Conservation (phyloP, 2,113 vertebrate species). For the Nanorana parkeri region DNA sequence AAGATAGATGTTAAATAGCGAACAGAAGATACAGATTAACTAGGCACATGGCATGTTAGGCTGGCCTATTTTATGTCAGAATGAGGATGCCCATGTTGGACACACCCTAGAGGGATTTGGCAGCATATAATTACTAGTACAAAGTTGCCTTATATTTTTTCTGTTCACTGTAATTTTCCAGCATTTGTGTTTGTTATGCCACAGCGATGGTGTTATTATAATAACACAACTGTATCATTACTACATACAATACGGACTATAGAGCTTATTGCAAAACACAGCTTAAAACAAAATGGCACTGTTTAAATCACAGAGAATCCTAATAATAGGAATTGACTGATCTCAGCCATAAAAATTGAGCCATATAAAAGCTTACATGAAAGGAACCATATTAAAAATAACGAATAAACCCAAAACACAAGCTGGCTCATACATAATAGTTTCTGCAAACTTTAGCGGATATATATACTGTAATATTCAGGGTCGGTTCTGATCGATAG, state of each 20-base stretch:
- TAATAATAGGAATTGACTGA: neutral
- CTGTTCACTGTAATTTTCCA: neutral
- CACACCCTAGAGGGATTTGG: constrained; percentile 20
- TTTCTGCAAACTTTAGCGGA: too few species aligned
- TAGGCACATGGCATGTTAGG: too few species aligned
- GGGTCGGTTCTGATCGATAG: too few species aligned
- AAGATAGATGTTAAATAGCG: too few species aligned
- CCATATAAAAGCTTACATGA: too few species aligned
- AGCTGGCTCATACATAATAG: too few species aligned
- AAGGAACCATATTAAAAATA: too few species aligned
- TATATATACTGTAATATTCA: too few species aligned
- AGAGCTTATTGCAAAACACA: neutral
- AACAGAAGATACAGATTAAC: too few species aligned
- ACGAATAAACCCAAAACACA: too few species aligned
- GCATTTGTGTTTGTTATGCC: constrained; percentile 28
- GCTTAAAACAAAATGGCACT: constrained; percentile 2
- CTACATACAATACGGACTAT: neutral
- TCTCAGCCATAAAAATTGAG: too few species aligned
- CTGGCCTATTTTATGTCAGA: neutral
- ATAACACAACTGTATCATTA: constrained; percentile 50
- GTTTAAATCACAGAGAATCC: neutral
- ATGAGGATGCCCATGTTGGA: neutral
- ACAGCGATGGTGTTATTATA: constrained; percentile 26
- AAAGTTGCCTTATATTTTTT: constrained; percentile 18
- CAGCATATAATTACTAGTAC: neutral